Evolutionary conservation across 2,888 invertebrate species (phyloP).

Genomic region (Carterocephalus palaemon): DNA sequence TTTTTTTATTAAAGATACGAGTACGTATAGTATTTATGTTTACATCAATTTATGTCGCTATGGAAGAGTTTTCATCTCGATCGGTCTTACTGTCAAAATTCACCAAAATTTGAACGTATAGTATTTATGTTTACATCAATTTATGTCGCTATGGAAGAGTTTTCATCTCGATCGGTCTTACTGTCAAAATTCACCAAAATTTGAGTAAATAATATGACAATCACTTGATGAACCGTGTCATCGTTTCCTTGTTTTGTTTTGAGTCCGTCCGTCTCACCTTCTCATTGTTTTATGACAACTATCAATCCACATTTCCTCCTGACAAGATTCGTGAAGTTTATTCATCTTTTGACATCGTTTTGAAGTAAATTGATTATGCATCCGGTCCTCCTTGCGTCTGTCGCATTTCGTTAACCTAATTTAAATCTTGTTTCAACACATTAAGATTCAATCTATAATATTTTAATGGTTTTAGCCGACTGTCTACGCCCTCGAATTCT

Average conservation of each 20-base stretch:
- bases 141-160: not conserved
- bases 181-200: slow-evolving; percentile 6
- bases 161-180: slow-evolving; percentile 3
- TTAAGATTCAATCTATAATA: slow-evolving; percentile 18
- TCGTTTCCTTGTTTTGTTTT: slow-evolving; percentile 2
- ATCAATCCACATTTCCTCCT: slow-evolving; percentile 10
- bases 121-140: not conserved
- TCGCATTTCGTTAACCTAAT: slow-evolving; percentile 4
- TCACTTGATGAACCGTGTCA: slow-evolving; percentile 6
- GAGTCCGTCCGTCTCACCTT: not conserved
- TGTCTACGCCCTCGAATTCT: slow-evolving; percentile 9
- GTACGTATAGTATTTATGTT: not conserved
- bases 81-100: slow-evolving; percentile 1
- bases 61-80: slow-evolving; percentile 1
- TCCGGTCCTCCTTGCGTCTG: slow-evolving; percentile 8
- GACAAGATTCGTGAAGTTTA: slow-evolving; percentile 8
- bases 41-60: not conserved
- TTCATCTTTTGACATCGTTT: slow-evolving; percentile 17
- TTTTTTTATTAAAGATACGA: too few relatives aligned
- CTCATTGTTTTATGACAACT: slow-evolving; percentile 11
- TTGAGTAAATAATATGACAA: too few relatives aligned
- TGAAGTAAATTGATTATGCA: slow-evolving; percentile 16
- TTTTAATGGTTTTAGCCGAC: slow-evolving; percentile 2
- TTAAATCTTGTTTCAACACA: slow-evolving; percentile 17
- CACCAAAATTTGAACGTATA: not conserved